Base-by-base conservation (phyloP, 2,888 invertebrate species). In the Torymus aiolomorphi region DNA sequence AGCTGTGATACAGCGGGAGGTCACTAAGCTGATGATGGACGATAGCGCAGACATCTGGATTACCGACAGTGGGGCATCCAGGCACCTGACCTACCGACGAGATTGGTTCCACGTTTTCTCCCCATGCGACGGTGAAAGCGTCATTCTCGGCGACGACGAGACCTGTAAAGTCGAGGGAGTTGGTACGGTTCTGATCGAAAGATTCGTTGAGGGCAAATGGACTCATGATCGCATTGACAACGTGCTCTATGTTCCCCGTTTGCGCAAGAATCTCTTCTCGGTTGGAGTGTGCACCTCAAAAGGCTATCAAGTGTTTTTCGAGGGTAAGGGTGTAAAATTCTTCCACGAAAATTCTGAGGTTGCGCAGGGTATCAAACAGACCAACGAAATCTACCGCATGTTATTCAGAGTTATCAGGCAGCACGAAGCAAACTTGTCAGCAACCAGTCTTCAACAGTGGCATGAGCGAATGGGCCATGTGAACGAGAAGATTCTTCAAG, bases 251-350 rank as follows among this genome's bases (percentile, higher is more conserved):
- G 84, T 85, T 13, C 84, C 84, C 3, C 67, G 79, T 24, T 13
- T 85, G 8, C 65, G 63, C 10, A 83, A 84, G 18, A 85, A 85
- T 77, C 78, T 86, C 54, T 83, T 85, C 66, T 86, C 85, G 1
- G 82, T 85, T 11, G 83, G 83, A 14, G 78, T 81, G 11, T 82
- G 66, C n/a, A n/a, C n/a, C n/a, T n/a, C n/a, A n/a, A n/a, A n/a
- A n/a, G n/a, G n/a, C n/a, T n/a, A n/a, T n/a, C n/a, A n/a, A n/a
- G n/a, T n/a, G n/a, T n/a, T n/a, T n/a, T n/a, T n/a, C n/a, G n/a
- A n/a, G n/a, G n/a, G n/a, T n/a, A n/a, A n/a, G n/a, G n/a, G n/a
- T n/a, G n/a, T n/a, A n/a, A n/a, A n/a, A n/a, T n/a, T n/a, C n/a
- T n/a, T n/a, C n/a, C n/a, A n/a, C n/a, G n/a, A n/a, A n/a, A n/a